These are phyloP conservation scores for Drosophila flavopinicola DNA, from an alignment of 2,888 invertebrate genomes.

Conservation along the genomic window DNA sequence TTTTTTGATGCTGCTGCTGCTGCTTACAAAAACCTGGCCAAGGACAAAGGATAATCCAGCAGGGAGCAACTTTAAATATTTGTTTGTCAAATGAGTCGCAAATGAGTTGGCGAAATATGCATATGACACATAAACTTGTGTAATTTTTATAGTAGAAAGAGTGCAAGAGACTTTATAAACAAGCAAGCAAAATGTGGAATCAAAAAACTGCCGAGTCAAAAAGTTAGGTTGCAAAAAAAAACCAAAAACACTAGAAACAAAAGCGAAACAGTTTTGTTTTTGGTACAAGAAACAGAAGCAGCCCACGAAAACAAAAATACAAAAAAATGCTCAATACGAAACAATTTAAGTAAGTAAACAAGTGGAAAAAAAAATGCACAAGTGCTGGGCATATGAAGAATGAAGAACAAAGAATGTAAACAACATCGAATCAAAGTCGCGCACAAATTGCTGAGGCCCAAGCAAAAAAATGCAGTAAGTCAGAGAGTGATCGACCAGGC, in stretches of 20 bases:
- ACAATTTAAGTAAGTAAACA: slow-evolving; percentile 39
- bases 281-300: slow-evolving; percentile 31
- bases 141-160: too few relatives aligned
- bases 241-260: background rate
- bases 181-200: slow-evolving; percentile 3
- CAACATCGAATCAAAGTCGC: slow-evolving; percentile 52
- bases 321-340: slow-evolving; percentile 16
- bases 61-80: slow-evolving; percentile 49
- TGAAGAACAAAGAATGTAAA: slow-evolving; percentile 48
- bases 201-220: slow-evolving; percentile 29
- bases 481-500: too few relatives aligned
- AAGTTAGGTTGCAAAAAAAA: slow-evolving; percentile 36
- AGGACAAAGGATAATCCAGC: slow-evolving; percentile 42
- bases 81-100: slow-evolving; percentile 53
- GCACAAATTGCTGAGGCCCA: slow-evolving; percentile 29
- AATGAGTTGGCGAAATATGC: slow-evolving; percentile 60
- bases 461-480: background rate
- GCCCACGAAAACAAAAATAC: slow-evolving; percentile 57
- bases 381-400: slow-evolving; percentile 41
- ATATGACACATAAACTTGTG: slow-evolving; percentile 61
- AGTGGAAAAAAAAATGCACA: slow-evolving; percentile 22
- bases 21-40: slow-evolving; percentile 19
- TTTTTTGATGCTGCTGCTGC: too few relatives aligned
- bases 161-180: too few relatives aligned
- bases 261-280: slow-evolving; percentile 15